Conservation (phyloP, 23 tunicate genomes). For the Diplosoma virens region DNA sequence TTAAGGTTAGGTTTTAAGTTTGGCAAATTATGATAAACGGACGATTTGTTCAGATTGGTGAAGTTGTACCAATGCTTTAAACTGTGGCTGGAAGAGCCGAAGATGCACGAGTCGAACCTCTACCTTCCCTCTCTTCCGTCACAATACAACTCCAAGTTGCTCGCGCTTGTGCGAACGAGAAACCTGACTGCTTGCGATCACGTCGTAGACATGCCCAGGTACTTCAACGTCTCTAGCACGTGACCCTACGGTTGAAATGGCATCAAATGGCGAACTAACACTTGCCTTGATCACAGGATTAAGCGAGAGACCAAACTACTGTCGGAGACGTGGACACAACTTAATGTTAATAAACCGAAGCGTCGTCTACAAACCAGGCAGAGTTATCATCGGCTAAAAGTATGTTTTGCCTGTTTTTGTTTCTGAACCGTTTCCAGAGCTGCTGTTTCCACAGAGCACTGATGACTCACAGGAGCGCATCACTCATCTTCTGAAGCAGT, state of each 20-base stretch:
- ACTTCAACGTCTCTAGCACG: background rate
- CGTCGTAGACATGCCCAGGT: conserved; percentile 25
- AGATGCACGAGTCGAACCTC: conserved; percentile 64
- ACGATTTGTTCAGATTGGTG: conserved; percentile 41
- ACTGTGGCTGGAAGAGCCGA: conserved; percentile 82
- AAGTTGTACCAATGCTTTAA: conserved; percentile 53
- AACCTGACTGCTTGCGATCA: conserved; percentile 34
- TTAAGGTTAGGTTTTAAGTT: too few species aligned
- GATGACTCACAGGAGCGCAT: conserved; percentile 37
- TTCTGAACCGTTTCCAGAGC: too few species aligned
- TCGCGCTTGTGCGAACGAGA: conserved; percentile 48
- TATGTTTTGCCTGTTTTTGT: background rate
- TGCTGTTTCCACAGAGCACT: conserved; percentile 4
- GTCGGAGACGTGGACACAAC: conserved; percentile 1
- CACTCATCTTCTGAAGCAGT: conserved; percentile 61
- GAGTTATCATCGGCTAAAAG: conserved; percentile 1
- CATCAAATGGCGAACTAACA: background rate
- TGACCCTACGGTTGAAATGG: background rate
- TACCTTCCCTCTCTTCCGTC: conserved; percentile 84
- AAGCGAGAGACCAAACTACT: background rate
- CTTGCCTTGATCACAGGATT: too few species aligned
- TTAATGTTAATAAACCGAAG: conserved; percentile 1
- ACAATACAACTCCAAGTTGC: conserved; percentile 64
- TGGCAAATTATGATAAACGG: too few species aligned
- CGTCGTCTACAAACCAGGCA: conserved; percentile 1